These are phyloP conservation scores for Rosalia funebris DNA, from an alignment of 2,888 invertebrate genomes.

Conservation along the genomic window DNA sequence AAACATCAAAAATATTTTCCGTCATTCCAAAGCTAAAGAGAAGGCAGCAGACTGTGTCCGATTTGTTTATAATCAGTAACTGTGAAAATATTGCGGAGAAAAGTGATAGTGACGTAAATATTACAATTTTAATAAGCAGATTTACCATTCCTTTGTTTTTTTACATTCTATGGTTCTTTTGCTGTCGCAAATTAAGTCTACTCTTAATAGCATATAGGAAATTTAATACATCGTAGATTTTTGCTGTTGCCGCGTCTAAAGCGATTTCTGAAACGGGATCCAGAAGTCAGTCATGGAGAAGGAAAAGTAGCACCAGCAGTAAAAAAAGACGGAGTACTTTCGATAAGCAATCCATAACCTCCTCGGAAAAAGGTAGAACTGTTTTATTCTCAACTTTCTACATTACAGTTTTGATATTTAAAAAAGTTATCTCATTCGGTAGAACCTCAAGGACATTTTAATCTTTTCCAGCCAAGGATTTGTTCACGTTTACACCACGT, in stretches of 20 bases:
- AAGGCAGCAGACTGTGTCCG: neutral
- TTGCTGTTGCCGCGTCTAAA: neutral
- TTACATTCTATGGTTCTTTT: too few relatives aligned
- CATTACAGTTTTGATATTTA: too few relatives aligned
- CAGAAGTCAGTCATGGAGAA: neutral
- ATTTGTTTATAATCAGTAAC: slow-evolving; percentile 10
- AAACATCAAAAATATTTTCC: slow-evolving; percentile 34
- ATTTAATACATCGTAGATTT: neutral
- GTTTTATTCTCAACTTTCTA: too few relatives aligned
- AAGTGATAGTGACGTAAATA: slow-evolving; percentile 8
- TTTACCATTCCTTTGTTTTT: too few relatives aligned
- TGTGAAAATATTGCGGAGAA: neutral
- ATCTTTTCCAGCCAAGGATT: slow-evolving; percentile 17
- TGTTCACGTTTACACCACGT: slow-evolving; percentile 29
- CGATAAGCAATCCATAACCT: neutral
- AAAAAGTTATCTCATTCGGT: too few relatives aligned
- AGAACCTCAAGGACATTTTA: too few relatives aligned
- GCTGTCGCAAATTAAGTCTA: too few relatives aligned
- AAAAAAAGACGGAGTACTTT: neutral
- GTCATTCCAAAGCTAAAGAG: slow-evolving; percentile 25
- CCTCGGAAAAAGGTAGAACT: neutral
- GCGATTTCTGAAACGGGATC: neutral
- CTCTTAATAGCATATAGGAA: too few relatives aligned
- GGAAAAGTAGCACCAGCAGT: neutral
- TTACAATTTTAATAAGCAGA: neutral